phyloP scores from a whole-genome alignment of 2,113 vertebrate species.

The Paradoxurus hermaphroditus region DNA sequence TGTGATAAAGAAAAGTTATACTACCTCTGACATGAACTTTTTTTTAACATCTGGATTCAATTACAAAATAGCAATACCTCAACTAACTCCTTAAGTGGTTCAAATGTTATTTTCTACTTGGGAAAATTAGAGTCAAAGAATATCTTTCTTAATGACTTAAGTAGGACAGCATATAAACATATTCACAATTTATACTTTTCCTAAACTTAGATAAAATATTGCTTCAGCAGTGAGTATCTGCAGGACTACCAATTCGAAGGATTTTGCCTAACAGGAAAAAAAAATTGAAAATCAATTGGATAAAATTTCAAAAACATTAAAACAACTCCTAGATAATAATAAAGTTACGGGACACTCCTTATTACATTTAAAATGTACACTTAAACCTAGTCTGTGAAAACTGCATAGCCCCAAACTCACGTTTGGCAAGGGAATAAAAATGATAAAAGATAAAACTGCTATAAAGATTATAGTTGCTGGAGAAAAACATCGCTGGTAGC shows the following conservation, averaged over 20 bases:
- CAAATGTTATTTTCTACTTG: constrained; percentile 33
- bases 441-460: not conserved
- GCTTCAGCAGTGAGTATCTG: accelerated
- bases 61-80: constrained; percentile 50
- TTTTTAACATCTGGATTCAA: constrained; percentile 35
- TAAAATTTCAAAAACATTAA: not conserved
- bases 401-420: not conserved
- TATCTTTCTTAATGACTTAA: not conserved
- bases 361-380: not conserved
- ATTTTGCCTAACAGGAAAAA: not conserved
- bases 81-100: not conserved
- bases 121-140: not conserved
- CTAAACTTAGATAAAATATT: not conserved
- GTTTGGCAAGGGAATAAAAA: not conserved
- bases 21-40: not conserved
- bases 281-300: not conserved
- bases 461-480: not conserved
- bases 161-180: not conserved
- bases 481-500: not conserved
- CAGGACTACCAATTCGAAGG: not conserved
- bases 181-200: not conserved
- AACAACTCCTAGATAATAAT: not conserved
- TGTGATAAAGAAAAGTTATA: constrained; percentile 43
- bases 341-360: not conserved
- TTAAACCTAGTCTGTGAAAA: not conserved